These are phyloP conservation scores for Platerodrilus igneus DNA, from an alignment of 2,888 invertebrate genomes.

Conservation along the genomic window DNA sequence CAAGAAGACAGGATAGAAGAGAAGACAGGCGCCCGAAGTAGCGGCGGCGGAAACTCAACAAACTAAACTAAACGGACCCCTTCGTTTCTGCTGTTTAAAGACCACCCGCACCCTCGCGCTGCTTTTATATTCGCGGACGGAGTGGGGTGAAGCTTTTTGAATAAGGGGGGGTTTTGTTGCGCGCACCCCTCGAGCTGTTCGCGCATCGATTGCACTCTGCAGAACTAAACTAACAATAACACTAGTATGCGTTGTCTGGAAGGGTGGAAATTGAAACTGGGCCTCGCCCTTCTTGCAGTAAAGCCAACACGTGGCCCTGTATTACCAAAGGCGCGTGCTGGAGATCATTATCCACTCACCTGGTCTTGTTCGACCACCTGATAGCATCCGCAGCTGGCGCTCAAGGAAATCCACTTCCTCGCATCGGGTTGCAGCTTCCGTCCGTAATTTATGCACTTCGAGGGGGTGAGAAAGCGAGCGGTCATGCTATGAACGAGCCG, in stretches of 20 bases:
- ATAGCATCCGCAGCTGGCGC: constrained; percentile 30
- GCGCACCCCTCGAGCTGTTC: constrained; percentile 29
- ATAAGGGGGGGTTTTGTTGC: too few relatives aligned
- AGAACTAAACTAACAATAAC: too few relatives aligned
- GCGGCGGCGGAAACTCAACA: constrained; percentile 43
- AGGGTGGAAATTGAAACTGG: constrained; percentile 28
- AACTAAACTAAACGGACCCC: constrained; percentile 53
- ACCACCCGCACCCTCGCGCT: constrained; percentile 45
- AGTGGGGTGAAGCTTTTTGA: constrained; percentile 30
- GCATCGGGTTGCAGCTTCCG: constrained; percentile 32
- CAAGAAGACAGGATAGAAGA: constrained; percentile 39
- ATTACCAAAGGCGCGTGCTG: constrained; percentile 35
- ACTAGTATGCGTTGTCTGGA: constrained; percentile 21
- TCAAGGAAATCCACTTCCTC: constrained; percentile 25
- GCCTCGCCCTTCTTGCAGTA: constrained; percentile 29
- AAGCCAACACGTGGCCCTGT: constrained; percentile 35
- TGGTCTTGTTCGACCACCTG: constrained; percentile 32
- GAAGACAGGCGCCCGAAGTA: constrained; percentile 49
- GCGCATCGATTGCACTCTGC: constrained; percentile 35
- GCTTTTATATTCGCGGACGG: constrained; percentile 49
- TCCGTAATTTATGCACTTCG: constrained; percentile 21
- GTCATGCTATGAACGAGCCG: too few relatives aligned
- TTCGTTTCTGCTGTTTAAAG: constrained; percentile 57
- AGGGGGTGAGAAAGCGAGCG: too few relatives aligned
- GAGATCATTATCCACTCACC: constrained; percentile 31